Evolutionary conservation across 1,140 invertebrate species (phyloP).

Genomic region (Zophobas atratus): DNA sequence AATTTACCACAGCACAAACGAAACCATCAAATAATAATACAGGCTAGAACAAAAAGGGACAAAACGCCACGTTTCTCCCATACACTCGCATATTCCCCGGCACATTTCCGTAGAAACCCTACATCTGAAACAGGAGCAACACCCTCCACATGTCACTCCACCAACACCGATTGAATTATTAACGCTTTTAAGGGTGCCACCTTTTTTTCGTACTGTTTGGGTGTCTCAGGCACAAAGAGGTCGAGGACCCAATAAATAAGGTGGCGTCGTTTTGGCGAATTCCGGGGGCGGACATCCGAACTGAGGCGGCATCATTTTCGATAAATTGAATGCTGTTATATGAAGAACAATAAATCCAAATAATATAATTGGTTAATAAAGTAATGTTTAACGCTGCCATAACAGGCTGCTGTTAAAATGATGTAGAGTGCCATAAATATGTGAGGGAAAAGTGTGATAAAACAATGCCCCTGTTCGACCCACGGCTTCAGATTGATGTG

Average conservation of each 20-base stretch:
- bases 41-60: no score
- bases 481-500: constrained; percentile 20
- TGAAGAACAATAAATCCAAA: constrained; percentile 41
- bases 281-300: constrained; percentile 22
- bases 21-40: no score
- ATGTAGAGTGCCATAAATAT: constrained; percentile 20
- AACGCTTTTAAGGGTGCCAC: constrained; percentile 13
- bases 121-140: background rate
- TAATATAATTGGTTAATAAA: constrained; percentile 44
- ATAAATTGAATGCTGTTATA: constrained; percentile 23
- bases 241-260: constrained; percentile 36
- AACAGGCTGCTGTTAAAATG: constrained; percentile 9
- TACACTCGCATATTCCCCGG: no score
- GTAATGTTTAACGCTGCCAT: constrained; percentile 38
- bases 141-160: background rate
- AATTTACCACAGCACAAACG: no score
- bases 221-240: background rate
- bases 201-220: background rate
- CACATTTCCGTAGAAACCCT: no score
- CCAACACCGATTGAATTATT: constrained; percentile 18
- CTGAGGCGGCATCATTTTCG: constrained; percentile 1
- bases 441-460: constrained; percentile 21
- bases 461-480: constrained; percentile 26
- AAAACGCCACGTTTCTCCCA: no score
- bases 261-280: constrained; percentile 19